Conservation (phyloP, 53 echinoderm and acorn worm genomes). For the Astropecten irregularis region DNA sequence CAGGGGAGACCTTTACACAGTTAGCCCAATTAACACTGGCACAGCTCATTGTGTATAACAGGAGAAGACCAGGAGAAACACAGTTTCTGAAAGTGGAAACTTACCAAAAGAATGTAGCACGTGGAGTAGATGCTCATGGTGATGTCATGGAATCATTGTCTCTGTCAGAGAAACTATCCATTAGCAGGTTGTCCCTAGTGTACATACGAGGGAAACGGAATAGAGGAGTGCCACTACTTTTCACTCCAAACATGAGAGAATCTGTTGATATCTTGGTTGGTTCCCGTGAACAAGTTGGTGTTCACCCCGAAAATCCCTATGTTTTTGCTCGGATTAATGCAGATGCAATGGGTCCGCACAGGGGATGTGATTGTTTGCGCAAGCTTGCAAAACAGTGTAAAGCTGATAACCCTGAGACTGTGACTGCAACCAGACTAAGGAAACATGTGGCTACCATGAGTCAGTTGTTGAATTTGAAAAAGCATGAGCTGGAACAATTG, state of each 20-base stretch:
- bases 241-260: neutral
- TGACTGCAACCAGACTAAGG: constrained; percentile 63
- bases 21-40: constrained; percentile 13
- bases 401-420: constrained; percentile 54
- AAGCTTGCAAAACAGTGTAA: constrained; percentile 17
- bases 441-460: constrained; percentile 68
- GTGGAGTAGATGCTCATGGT: constrained; percentile 30
- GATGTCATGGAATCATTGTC: constrained; percentile 26
- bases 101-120: constrained; percentile 15
- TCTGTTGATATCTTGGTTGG: neutral
- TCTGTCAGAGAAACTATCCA: constrained; percentile 17
- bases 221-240: constrained; percentile 46
- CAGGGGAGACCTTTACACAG: constrained; percentile 6
- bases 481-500: constrained; percentile 63
- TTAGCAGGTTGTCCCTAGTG: constrained; percentile 20
- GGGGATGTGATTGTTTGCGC: constrained; percentile 54
- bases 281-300: neutral
- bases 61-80: constrained; percentile 26
- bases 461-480: constrained; percentile 61
- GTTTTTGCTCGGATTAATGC: constrained; percentile 36
- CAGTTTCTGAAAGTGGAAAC: constrained; percentile 40
- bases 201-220: constrained; percentile 48
- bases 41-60: neutral
- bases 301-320: constrained; percentile 37
- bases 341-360: constrained; percentile 22